Percentiles rank a stretch among this genome's conserved stretches.
Conservation (phyloP, 2,888 invertebrate species). For the Acheta domesticus region DNA sequence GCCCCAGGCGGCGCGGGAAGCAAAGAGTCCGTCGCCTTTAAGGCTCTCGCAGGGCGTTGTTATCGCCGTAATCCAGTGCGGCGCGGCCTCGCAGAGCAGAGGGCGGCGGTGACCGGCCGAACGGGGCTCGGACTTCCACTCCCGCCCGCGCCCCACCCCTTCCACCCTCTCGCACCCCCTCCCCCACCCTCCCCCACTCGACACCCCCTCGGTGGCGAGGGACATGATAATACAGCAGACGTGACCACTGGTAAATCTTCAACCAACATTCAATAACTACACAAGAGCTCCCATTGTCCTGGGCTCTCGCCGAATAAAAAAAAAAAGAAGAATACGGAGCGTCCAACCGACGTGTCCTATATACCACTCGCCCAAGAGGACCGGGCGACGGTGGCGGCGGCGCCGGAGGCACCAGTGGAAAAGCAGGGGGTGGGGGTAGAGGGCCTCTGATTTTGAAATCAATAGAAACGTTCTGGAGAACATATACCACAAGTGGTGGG, state of each 20-base stretch:
- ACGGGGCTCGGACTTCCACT: too few relatives aligned
- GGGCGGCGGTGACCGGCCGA: too few relatives aligned
- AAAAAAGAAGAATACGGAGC: neutral
- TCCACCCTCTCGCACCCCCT: too few relatives aligned
- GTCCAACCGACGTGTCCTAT: neutral
- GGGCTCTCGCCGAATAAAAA: neutral
- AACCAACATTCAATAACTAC: neutral
- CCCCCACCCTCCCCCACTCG: too few relatives aligned
- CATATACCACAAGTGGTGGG: neutral
- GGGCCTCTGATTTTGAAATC: neutral
- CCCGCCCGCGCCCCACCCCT: too few relatives aligned
- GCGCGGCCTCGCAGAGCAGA: too few relatives aligned
- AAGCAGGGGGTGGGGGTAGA: neutral
- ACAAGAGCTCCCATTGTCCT: neutral
- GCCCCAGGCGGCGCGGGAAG: too few relatives aligned
- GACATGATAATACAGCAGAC: neutral
- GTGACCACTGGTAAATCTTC: neutral
- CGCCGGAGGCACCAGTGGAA: neutral
- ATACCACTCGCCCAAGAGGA: neutral
- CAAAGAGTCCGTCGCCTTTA: too few relatives aligned
- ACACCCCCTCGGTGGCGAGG: too few relatives aligned
- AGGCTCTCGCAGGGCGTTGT: too few relatives aligned
- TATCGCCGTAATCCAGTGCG: too few relatives aligned
- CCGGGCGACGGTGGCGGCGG: neutral
- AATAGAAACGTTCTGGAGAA: slow-evolving; percentile 18